A percentile compares a stretch with the other conserved stretches of the same genome.
phyloP scores from a whole-genome alignment of 2,797 vertebrate genomes.

The Gallinago nigripennis region DNA sequence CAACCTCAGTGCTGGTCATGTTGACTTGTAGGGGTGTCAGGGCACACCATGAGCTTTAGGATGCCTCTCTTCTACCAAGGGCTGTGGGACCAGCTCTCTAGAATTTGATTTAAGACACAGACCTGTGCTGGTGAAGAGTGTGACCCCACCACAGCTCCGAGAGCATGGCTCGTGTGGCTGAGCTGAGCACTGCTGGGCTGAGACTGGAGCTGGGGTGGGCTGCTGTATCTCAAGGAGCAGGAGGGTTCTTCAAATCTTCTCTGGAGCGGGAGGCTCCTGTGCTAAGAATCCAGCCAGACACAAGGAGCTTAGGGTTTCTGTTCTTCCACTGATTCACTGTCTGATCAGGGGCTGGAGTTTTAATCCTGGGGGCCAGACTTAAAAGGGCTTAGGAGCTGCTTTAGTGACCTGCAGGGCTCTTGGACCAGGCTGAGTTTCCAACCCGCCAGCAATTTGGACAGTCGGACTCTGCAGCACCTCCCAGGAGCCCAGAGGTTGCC shows the following conservation, averaged over 20 bases:
- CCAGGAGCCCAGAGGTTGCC: background rate
- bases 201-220: background rate
- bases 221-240: background rate
- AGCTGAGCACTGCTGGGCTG: background rate
- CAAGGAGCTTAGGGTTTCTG: background rate
- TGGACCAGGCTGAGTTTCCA: background rate
- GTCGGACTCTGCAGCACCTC: background rate
- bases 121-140: background rate
- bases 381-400: background rate
- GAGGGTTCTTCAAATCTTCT: too few relatives aligned
- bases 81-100: background rate
- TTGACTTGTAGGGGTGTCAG: background rate
- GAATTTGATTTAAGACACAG: rapidly evolving
- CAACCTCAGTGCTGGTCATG: background rate
- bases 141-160: background rate
- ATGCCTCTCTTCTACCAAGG: background rate
- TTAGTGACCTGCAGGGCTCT: background rate
- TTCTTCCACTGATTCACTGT: background rate
- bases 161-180: background rate
- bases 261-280: background rate
- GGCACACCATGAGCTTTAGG: background rate
- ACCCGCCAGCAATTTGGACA: background rate
- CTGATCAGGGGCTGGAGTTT: background rate
- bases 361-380: background rate
- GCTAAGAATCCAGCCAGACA: background rate